Conservation (phyloP, 1,140 invertebrate genomes). For the Trichonephila clavata region DNA sequence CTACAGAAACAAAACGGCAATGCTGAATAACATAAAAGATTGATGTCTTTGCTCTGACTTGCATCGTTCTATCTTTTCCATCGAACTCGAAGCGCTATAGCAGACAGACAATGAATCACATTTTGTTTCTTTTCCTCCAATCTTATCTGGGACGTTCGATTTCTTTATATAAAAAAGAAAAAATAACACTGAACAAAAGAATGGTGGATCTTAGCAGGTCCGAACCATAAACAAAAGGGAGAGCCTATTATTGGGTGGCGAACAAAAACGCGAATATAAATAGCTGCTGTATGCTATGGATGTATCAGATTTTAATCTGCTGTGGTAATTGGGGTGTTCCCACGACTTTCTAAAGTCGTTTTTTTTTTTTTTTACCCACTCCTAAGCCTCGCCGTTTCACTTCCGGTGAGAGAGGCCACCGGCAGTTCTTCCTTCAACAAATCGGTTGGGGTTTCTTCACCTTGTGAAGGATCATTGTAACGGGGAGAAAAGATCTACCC, state of each 20-base stretch:
- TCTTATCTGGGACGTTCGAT: constrained; percentile 59
- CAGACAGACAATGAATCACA: constrained; percentile 38
- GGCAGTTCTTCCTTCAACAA: background rate
- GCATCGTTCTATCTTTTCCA: background rate
- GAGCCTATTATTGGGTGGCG: background rate
- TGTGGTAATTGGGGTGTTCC: constrained; percentile 65
- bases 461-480: background rate
- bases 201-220: constrained; percentile 10
- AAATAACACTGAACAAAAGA: constrained; percentile 39
- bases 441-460: constrained; percentile 15
- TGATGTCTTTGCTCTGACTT: background rate
- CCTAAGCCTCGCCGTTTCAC: background rate
- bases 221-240: constrained; percentile 23
- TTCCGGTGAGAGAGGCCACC: constrained; percentile 37
- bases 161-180: background rate
- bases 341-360: constrained; percentile 31
- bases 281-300: background rate
- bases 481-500: too few species aligned
- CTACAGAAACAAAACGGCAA: background rate
- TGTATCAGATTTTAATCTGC: background rate
- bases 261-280: constrained; percentile 60
- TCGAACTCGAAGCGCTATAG: background rate
- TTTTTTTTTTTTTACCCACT: background rate
- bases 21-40: background rate
- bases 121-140: constrained; percentile 32